Percentiles rank a stretch among this genome's conserved stretches.
Evolutionary conservation across 2,888 invertebrate species (phyloP).

Genomic region (Microctonus hyperodae): DNA sequence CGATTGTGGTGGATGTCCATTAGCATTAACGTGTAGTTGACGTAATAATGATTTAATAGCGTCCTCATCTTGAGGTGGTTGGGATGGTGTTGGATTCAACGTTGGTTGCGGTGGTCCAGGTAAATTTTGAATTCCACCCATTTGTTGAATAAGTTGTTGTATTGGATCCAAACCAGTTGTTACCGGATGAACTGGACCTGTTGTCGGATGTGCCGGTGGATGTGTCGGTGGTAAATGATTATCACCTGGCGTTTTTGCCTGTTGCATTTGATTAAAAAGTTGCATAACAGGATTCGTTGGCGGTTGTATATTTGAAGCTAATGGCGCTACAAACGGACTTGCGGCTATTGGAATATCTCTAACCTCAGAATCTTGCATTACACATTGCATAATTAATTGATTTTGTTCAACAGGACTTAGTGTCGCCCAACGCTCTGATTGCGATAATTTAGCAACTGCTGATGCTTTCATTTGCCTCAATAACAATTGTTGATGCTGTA

Average conservation of each 20-base stretch:
- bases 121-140: constrained; percentile 64
- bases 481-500: constrained; percentile 62
- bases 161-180: constrained; percentile 63
- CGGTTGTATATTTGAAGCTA: constrained; percentile 51
- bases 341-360: constrained; percentile 53
- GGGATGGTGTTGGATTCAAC: constrained; percentile 42
- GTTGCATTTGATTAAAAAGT: constrained; percentile 67
- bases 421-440: constrained; percentile 64
- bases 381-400: constrained; percentile 65
- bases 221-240: constrained; percentile 52
- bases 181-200: constrained; percentile 42
- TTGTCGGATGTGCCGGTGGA: constrained; percentile 49
- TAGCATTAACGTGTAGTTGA: constrained; percentile 61
- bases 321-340: constrained; percentile 59
- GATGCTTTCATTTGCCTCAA: constrained; percentile 56
- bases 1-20: constrained; percentile 49
- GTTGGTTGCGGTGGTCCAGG: constrained; percentile 56
- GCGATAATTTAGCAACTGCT: constrained; percentile 61
- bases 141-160: constrained; percentile 66
- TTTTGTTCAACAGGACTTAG: constrained; percentile 65
- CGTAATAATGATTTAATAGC: constrained; percentile 65
- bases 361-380: constrained; percentile 62
- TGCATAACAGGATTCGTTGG: constrained; percentile 67
- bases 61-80: constrained; percentile 58
- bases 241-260: constrained; percentile 53